Percentiles rank a stretch among this genome's conserved stretches.
phyloP scores from a whole-genome alignment of 1,140 invertebrate species.

The Oryzaephilus surinamensis region DNA sequence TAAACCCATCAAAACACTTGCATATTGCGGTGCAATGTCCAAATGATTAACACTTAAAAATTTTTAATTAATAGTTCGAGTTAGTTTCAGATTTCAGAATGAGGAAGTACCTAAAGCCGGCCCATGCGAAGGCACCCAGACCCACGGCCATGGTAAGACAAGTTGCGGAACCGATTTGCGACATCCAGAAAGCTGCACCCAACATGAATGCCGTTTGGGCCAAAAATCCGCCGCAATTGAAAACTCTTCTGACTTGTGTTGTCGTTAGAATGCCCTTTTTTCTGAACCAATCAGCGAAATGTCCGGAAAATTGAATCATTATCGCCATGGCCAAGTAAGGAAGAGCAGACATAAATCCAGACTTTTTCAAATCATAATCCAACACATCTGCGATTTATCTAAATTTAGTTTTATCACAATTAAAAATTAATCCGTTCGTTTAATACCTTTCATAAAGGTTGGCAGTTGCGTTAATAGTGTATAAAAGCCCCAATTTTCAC shows the following conservation, averaged over 20 bases:
- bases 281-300: constrained; percentile 68
- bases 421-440: not conserved
- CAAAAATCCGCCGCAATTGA: constrained; percentile 69
- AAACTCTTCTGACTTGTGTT: constrained; percentile 62
- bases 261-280: constrained; percentile 52
- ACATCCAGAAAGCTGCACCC: constrained; percentile 55
- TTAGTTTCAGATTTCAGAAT: not conserved
- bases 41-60: constrained; percentile 69
- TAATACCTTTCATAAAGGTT: constrained; percentile 74
- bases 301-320: constrained; percentile 64
- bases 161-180: constrained; percentile 53
- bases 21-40: constrained; percentile 75
- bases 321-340: constrained; percentile 81
- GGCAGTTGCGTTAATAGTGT: constrained; percentile 83
- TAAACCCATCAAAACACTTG: constrained; percentile 74
- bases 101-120: constrained; percentile 60
- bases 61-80: constrained; percentile 19
- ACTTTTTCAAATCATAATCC: constrained; percentile 58
- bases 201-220: constrained; percentile 79
- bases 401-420: not conserved
- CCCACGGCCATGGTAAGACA: constrained; percentile 79
- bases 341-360: constrained; percentile 70
- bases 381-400: constrained; percentile 51
- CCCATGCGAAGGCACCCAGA: constrained; percentile 79
- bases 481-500: constrained; percentile 95